These are phyloP conservation scores for Stenichneumon culpator DNA, from an alignment of 2,888 invertebrate species.

Conservation along the genomic window DNA sequence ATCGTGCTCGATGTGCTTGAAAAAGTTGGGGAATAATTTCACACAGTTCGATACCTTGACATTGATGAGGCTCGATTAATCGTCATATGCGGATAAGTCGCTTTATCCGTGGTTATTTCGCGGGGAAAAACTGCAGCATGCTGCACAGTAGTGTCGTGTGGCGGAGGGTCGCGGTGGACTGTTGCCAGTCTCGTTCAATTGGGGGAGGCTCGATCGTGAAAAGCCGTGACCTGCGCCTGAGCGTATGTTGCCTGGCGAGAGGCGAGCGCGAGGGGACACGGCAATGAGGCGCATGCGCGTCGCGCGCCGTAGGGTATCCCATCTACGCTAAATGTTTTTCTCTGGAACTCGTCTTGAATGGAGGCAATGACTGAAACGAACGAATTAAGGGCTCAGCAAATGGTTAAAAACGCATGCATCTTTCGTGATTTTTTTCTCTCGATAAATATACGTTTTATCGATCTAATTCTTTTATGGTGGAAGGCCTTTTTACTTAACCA, in stretches of 20 bases:
- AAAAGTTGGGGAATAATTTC: not conserved
- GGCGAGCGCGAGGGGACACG: not conserved
- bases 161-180: constrained; percentile 58
- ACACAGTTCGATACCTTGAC: constrained; percentile 53
- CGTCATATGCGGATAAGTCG: constrained; percentile 46
- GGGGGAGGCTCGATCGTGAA: constrained; percentile 29
- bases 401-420: too few species aligned
- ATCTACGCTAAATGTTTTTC: too few species aligned
- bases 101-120: constrained; percentile 28
- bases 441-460: too few species aligned
- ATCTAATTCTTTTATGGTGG: too few species aligned
- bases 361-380: too few species aligned
- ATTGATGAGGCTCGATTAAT: constrained; percentile 50
- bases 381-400: too few species aligned
- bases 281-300: not conserved
- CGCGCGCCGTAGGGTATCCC: not conserved
- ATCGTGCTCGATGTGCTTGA: not conserved
- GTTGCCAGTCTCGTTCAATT: constrained; percentile 30
- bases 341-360: too few species aligned
- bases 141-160: constrained; percentile 8
- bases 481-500: too few species aligned
- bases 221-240: constrained; percentile 56
- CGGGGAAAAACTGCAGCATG: constrained; percentile 23
- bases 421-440: too few species aligned
- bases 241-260: not conserved